Percentiles rank a stretch among this genome's conserved stretches.
Evolutionary conservation across 1,140 invertebrate species (phyloP).

Genomic region (Dufourea novaeangliae): DNA sequence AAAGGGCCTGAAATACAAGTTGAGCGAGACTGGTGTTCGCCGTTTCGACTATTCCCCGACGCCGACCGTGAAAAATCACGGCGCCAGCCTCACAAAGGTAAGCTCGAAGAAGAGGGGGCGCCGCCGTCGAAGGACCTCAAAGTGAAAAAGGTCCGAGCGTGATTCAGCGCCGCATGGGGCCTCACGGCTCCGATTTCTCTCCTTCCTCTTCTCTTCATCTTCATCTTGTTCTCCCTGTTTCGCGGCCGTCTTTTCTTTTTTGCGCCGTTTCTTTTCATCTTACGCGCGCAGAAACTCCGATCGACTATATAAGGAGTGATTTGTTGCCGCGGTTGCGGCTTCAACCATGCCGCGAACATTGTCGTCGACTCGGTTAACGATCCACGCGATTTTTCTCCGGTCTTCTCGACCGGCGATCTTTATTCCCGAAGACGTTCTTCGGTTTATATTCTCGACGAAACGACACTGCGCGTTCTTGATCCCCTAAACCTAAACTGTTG

Average conservation of each 20-base stretch:
- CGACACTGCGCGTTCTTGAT: neutral
- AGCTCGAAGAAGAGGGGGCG: constrained; percentile 15
- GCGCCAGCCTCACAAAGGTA: constrained; percentile 61
- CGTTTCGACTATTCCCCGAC: constrained; percentile 61
- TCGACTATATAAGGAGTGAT: constrained; percentile 62
- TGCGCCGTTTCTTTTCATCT: constrained; percentile 39
- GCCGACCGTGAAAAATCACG: constrained; percentile 70
- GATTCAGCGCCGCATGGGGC: constrained; percentile 61
- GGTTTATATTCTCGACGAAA: neutral
- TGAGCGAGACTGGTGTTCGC: constrained; percentile 24
- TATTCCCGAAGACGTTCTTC: constrained; percentile 2
- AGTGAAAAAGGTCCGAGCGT: constrained; percentile 60
- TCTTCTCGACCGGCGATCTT: constrained; percentile 1
- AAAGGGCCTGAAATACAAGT: constrained; percentile 38
- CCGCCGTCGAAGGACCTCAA: constrained; percentile 45
- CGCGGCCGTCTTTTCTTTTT: neutral
- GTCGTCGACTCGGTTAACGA: constrained; percentile 36
- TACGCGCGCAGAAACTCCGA: constrained; percentile 53
- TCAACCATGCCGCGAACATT: constrained; percentile 39
- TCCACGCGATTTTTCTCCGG: neutral
- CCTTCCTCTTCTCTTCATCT: constrained; percentile 7
- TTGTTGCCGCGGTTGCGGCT: constrained; percentile 45
- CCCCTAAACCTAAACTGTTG: too few species aligned
- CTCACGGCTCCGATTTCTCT: constrained; percentile 30
- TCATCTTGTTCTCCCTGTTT: constrained; percentile 11